These are phyloP conservation scores for Thereva nobilitata DNA, from an alignment of 2,888 invertebrate genomes.

Conservation along the genomic window DNA sequence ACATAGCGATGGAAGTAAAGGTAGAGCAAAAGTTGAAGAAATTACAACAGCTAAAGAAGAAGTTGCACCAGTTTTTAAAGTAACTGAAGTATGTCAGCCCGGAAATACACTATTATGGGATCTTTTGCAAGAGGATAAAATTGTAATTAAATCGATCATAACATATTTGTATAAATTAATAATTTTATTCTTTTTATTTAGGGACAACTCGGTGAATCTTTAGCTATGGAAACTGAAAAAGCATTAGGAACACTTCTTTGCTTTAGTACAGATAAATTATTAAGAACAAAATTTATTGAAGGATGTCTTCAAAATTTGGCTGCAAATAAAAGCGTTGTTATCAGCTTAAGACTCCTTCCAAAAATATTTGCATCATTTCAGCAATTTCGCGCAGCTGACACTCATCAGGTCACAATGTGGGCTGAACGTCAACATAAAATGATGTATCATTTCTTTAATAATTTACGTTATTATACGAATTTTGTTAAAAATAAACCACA, in stretches of 20 bases:
- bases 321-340: conserved; percentile 86
- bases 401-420: conserved; percentile 88
- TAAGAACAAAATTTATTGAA: conserved; percentile 92
- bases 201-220: conserved; percentile 85
- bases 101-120: conserved; percentile 95
- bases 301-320: conserved; percentile 90
- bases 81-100: conserved; percentile 78
- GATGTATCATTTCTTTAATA: conserved; percentile 91
- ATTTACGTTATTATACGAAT: conserved; percentile 74
- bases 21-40: conserved; percentile 49
- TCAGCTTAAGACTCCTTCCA: conserved; percentile 84
- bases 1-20: not conserved
- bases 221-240: conserved; percentile 92
- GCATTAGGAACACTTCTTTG: conserved; percentile 86
- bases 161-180: not conserved
- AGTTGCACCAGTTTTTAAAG: conserved; percentile 47
- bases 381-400: conserved; percentile 84
- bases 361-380: conserved; percentile 91
- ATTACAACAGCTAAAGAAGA: conserved; percentile 45
- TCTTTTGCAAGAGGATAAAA: conserved; percentile 86
- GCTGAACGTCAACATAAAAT: conserved; percentile 89
- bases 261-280: conserved; percentile 86
- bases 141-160: conserved; percentile 63
- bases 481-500: conserved; percentile 52
- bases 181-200: conserved; percentile 52